Base-by-base conservation (phyloP, 2,113 vertebrate genomes). In the Potamarius usumacintae region DNA sequence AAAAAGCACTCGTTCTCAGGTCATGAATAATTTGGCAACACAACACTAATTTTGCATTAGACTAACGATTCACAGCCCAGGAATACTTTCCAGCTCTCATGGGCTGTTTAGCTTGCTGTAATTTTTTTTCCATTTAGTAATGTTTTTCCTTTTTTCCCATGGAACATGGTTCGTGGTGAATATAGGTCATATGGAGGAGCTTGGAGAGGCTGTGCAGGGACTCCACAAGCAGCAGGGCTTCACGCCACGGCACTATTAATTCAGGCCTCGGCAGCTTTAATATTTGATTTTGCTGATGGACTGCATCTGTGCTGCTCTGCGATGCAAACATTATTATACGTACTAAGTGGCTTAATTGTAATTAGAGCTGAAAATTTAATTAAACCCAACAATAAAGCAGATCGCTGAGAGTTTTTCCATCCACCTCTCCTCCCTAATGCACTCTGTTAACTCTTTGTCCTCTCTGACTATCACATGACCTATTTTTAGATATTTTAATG, bases 321-420 rank as follows among this genome's bases (percentile, higher is more conserved):
- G 96, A 96, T 96, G 95, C 94, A 96, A 96, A 94, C 93, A 92
- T 95, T 95, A 96, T 96, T 95, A 95, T 94, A 95, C 94, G 92
- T 95, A 94, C 95, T 96, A 95, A 96, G 95, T 95, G 95, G 93
- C 94, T 95, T 95, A 95, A 96, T 96, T 95, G 94, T 95, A 96
- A 96, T 96, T 95, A 96, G 93, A 94, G 93, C 94, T 95, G 94
- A 95, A 96, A 96, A 96, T 95, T 94, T 94, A 94, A 96, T 96
- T 95, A 95, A 95, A 94, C 90, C 92, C 93, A 94, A 95, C 95
- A 95, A 95, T 95, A 94, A 95, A 93, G 91, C 91, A 92, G 93
- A 94, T 93, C 88, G 42, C 91, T 89, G 92, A 89, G 55, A 90
- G 85, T 91, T 85, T 91, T 85, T 90, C 87, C 82, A 89, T 89